Evolutionary conservation across 2,888 invertebrate genomes (phyloP), one percentile per base, ranked within the genome.

Genomic region (Clusia tigrina): DNA sequence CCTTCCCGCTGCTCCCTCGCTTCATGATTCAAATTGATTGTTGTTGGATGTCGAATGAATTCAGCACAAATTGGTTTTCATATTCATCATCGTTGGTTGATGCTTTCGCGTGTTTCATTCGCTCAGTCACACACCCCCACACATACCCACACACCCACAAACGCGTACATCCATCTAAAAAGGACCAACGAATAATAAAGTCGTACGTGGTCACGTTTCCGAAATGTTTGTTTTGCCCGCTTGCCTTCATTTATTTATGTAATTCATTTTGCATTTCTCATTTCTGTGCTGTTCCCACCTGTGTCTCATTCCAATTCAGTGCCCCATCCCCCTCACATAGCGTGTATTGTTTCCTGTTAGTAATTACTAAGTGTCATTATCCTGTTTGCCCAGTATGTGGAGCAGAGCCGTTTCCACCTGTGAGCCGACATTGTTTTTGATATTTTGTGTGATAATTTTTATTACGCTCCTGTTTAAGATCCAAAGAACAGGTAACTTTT

Each of bases 301-400:
- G 32, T 12, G 32, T 32, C 12, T 32, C 5, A 9, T 5, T 32
- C 32, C 32, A n/a, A n/a, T n/a, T n/a, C n/a, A n/a, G n/a, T n/a
- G n/a, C n/a, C n/a, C n/a, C n/a, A n/a, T n/a, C n/a, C n/a, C n/a
- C n/a, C n/a, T n/a, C n/a, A n/a, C n/a, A n/a, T n/a, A n/a, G n/a
- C 22, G 3, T 48, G 22, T 20, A 48, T 60, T 70, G 64, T 72
- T 72, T 32, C 61, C 69, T 69, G 69, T 68, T 68, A 64, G n/a
- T n/a, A n/a, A n/a, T n/a, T n/a, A n/a, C n/a, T n/a, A n/a, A n/a
- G n/a, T n/a, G n/a, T n/a, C n/a, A n/a, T n/a, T n/a, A n/a, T n/a
- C n/a, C n/a, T n/a, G n/a, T n/a, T n/a, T n/a, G n/a, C n/a, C n/a
- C n/a, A n/a, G n/a, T n/a, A n/a, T n/a, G n/a, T n/a, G n/a, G n/a